A percentile compares a stretch with the other conserved stretches of the same genome.
These are phyloP conservation scores for Watsonalla binaria DNA, from an alignment of 2,888 invertebrate genomes.

Conservation along the genomic window DNA sequence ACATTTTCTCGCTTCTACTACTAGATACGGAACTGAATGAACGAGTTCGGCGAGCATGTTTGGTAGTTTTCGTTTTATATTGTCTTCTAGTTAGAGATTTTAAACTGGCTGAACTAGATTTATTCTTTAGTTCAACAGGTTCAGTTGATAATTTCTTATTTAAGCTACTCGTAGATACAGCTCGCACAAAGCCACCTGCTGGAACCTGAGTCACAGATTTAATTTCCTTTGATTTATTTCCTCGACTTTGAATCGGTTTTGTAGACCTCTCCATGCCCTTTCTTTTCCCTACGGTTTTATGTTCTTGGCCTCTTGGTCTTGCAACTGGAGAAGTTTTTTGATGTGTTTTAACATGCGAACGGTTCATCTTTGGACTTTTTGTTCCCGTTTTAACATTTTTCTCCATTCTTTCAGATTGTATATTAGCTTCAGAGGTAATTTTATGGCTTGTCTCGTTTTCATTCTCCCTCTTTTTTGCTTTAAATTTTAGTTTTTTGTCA, in stretches of 20 bases:
- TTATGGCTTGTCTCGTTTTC: background rate
- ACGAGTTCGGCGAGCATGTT: background rate
- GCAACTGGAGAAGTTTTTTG: background rate
- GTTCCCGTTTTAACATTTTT: background rate
- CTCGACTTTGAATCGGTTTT: no score
- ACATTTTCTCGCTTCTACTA: background rate
- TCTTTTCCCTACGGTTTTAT: background rate
- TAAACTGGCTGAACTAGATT: no score
- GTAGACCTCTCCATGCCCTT: background rate
- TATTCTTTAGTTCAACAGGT: no score
- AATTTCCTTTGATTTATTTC: slow-evolving; percentile 3
- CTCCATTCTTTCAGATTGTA: background rate
- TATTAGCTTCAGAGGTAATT: background rate
- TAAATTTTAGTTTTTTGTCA: background rate
- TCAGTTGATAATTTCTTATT: no score
- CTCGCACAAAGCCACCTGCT: no score
- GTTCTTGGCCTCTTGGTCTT: slow-evolving; percentile 4
- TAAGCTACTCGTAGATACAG: background rate
- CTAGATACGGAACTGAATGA: background rate
- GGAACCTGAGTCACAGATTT: background rate
- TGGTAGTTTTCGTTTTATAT: background rate
- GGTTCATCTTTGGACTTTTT: background rate
- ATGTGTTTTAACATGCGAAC: background rate
- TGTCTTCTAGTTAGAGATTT: no score
- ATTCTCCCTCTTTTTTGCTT: background rate